Percentiles rank a stretch among this genome's conserved stretches.
Evolutionary conservation across 2,888 invertebrate genomes (phyloP).

Genomic region (Argyra leucocephala): DNA sequence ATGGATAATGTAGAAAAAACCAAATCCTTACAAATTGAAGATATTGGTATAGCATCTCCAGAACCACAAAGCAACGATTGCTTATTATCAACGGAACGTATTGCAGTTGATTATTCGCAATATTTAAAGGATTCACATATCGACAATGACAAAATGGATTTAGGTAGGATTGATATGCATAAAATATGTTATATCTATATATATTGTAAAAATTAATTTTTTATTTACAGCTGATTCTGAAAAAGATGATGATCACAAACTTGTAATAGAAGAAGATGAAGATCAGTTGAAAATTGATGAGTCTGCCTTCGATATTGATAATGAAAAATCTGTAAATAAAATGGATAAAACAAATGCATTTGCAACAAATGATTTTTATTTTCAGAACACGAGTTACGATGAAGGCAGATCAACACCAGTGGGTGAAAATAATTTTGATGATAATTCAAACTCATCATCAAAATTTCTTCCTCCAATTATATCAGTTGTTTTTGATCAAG

Average conservation of each 20-base stretch:
- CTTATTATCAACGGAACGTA: neutral
- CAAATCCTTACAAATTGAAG: constrained; percentile 12
- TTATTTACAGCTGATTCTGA: constrained; percentile 47
- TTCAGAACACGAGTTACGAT: neutral
- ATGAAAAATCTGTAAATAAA: constrained; percentile 21
- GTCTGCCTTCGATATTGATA: constrained; percentile 40
- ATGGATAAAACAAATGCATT: neutral
- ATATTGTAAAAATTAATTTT: neutral
- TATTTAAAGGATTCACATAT: constrained; percentile 43
- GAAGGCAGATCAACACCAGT: neutral
- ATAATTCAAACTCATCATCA: neutral
- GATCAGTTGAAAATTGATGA: constrained; percentile 46
- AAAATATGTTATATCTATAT: too few relatives aligned
- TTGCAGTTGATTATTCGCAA: constrained; percentile 40
- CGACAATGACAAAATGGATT: constrained; percentile 33
- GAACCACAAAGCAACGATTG: constrained; percentile 25
- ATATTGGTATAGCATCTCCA: constrained; percentile 25
- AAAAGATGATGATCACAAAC: constrained; percentile 46
- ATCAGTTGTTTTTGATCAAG: constrained; percentile 20
- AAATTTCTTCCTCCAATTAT: constrained; percentile 7
- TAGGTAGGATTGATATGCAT: constrained; percentile 33
- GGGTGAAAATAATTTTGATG: constrained; percentile 7
- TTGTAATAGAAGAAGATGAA: constrained; percentile 39
- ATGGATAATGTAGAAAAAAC: neutral
- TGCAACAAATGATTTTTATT: neutral